Evolutionary conservation across 1,140 invertebrate species (phyloP), one percentile per base, ranked within the genome.

Genomic region (Steinernema feltiae): DNA sequence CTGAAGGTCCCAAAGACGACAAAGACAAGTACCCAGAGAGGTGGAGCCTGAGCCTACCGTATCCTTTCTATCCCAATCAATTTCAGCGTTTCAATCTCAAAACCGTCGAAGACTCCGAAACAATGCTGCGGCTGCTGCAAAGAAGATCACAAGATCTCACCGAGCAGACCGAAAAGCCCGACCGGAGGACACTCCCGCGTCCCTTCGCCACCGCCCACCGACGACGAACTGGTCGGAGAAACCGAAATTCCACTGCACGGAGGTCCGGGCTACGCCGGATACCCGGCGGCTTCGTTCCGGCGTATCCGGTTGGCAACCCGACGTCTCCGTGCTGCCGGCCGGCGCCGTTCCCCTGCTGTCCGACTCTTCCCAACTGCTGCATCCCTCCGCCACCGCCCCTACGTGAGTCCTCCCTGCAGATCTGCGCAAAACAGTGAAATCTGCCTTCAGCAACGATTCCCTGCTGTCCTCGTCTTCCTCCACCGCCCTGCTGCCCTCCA

Each of bases 91-190:
- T 63, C 53, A 15, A 17, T 21, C 24, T 63, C 53, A 15, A 63
- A 63, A 27, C 24, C 53, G 7, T 15, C 53, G 3, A 63, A 63
- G 24, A n/a, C n/a, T n/a, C 35, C 35, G 18, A 63, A 63, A 27
- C 24, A 7, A 27, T 63, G 53, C 53, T 63, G 53, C 24, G 53
- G 53, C 53, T 63, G 53, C 24, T 63, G 53, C 53, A 63, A 63
- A 27, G 53, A 63, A 7, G 53, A 41, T 18, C 7, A 17, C 53
- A 63, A 63, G 53, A n/a, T 27, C 53, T 46, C 41, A 12, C 53
- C 53, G 53, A 15, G 2, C 24, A 3, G 15, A n/a, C 53, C 53
- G 7, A 63, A 63, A 21, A 12, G 3, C 12, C 53, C 53, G 7
- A 63, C 53, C 2, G 53, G 15, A 63, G 24, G 24, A n/a, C 41